phyloP scores from a whole-genome alignment of 1,140 invertebrate species.

The Dreissena rostriformis region DNA sequence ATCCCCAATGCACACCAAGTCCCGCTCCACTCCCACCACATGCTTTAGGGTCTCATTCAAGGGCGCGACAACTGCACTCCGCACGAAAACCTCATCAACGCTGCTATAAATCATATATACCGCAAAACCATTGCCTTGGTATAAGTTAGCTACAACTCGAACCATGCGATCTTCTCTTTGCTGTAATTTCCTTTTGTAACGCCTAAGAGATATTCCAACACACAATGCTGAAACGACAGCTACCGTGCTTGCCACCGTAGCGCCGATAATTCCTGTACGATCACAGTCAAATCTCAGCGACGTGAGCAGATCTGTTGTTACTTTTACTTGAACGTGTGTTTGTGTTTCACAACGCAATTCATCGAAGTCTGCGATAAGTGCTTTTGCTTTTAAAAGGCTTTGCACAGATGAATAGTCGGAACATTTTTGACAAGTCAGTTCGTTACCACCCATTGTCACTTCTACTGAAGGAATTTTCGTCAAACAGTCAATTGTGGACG shows the following conservation, averaged over 20 bases:
- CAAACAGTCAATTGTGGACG: too few species aligned
- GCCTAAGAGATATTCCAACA: not conserved
- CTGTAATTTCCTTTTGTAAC: not conserved
- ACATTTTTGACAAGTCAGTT: too few species aligned
- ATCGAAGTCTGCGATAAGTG: too few species aligned
- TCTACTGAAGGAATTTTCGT: too few species aligned
- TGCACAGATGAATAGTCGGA: too few species aligned
- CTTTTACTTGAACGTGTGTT: too few species aligned
- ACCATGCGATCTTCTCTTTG: not conserved
- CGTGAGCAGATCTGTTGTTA: too few species aligned
- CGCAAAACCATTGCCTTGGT: conserved; percentile 12
- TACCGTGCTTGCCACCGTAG: not conserved
- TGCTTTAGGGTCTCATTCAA: conserved; percentile 9
- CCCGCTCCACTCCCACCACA: conserved; percentile 12
- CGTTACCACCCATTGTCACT: too few species aligned
- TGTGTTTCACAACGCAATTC: too few species aligned
- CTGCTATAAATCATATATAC: conserved; percentile 14
- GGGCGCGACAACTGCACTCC: not conserved
- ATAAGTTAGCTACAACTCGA: not conserved
- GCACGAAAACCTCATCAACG: conserved; percentile 19
- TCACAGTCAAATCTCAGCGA: not conserved
- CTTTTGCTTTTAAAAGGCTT: too few species aligned
- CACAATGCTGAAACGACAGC: not conserved
- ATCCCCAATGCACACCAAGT: conserved; percentile 5
- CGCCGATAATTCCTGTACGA: not conserved